phyloP scores from a whole-genome alignment of 2,888 invertebrate species.

The Xanthorhoe spadicearia region DNA sequence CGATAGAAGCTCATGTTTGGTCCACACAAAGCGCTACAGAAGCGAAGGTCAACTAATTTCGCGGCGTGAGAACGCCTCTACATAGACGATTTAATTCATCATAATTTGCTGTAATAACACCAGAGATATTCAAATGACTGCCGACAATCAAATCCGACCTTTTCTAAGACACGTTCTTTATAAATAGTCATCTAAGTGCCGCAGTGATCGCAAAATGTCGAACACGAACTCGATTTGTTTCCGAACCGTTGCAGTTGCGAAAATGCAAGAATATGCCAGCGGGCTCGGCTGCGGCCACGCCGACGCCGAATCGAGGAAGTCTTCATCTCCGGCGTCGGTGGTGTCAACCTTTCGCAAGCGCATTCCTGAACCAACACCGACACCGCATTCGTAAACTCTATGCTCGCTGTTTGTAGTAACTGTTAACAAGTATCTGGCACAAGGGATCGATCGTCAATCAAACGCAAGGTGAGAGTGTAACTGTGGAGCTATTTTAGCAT shows the following conservation, averaged over 20 bases:
- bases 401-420: constrained; percentile 70
- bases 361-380: constrained; percentile 51
- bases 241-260: constrained; percentile 76
- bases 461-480: constrained; percentile 84
- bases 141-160: constrained; percentile 83
- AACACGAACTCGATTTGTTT: constrained; percentile 82
- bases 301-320: constrained; percentile 55
- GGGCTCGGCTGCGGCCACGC: constrained; percentile 56
- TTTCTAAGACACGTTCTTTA: constrained; percentile 83
- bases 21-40: constrained; percentile 62
- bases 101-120: constrained; percentile 82
- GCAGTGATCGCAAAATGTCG: constrained; percentile 81
- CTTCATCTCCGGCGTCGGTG: constrained; percentile 48
- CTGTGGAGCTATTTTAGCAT: constrained; percentile 82
- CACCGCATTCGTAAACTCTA: constrained; percentile 54
- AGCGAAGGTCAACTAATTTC: constrained; percentile 77
- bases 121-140: constrained; percentile 82
- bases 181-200: constrained; percentile 82
- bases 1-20: constrained; percentile 54
- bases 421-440: constrained; percentile 82
- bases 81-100: constrained; percentile 80
- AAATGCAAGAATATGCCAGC: constrained; percentile 72
- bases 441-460: constrained; percentile 84
- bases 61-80: constrained; percentile 78
- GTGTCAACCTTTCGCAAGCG: constrained; percentile 55